Evolutionary conservation across 2,888 invertebrate genomes (phyloP).

Genomic region (Eupithecia inturbata): DNA sequence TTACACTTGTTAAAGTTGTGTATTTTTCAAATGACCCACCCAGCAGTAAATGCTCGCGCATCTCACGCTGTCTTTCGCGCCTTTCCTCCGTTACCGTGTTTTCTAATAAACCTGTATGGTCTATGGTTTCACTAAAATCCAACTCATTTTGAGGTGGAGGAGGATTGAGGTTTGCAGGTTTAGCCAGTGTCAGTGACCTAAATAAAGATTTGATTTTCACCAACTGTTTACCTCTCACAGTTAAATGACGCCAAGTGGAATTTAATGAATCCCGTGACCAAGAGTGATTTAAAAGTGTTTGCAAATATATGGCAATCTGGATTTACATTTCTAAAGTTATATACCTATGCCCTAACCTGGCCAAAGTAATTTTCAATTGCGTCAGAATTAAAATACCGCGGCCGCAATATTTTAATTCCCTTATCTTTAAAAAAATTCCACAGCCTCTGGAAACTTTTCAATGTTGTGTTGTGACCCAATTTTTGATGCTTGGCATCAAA

Average conservation of each 20-base stretch:
- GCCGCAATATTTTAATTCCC: no score
- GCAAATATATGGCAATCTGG: background rate
- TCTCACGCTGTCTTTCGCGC: no score
- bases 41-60: no score
- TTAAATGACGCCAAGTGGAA: background rate
- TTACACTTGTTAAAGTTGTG: no score
- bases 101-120: background rate
- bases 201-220: background rate
- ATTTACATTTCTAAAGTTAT: background rate
- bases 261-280: background rate
- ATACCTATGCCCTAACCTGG: constrained; percentile 3
- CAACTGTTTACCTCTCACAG: background rate
- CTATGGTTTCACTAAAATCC: background rate
- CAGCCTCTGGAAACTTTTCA: no score
- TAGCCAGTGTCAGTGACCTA: background rate
- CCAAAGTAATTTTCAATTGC: constrained; percentile 4
- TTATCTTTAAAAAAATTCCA: no score
- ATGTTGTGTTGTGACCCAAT: no score
- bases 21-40: no score
- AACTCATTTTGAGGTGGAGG: background rate
- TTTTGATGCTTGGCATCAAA: no score
- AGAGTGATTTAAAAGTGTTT: background rate
- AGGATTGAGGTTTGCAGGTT: background rate
- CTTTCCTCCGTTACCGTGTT: no score
- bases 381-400: no score